These are phyloP conservation scores for Agapostemon virescens DNA, from an alignment of 2,888 invertebrate genomes.

Conservation along the genomic window DNA sequence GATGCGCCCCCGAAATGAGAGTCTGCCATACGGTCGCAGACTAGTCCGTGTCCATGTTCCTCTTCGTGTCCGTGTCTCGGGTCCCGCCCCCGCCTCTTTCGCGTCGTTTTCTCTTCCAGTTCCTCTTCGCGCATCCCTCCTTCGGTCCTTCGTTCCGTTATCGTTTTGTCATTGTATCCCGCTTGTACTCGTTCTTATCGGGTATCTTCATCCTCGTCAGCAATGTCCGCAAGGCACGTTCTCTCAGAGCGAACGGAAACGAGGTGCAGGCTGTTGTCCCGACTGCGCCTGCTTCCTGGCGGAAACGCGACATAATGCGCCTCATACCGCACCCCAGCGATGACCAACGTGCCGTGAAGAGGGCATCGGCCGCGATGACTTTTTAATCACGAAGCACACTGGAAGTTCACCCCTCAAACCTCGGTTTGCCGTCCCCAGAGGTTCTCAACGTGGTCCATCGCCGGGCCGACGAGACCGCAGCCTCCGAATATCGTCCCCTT, in stretches of 20 bases:
- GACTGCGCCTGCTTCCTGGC: conserved; percentile 68
- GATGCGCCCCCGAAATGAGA: conserved; percentile 65
- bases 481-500: background rate
- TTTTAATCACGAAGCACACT: conserved; percentile 68
- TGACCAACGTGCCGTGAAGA: conserved; percentile 69
- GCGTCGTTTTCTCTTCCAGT: conserved; percentile 19
- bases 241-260: conserved; percentile 60
- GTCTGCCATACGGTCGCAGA: conserved; percentile 61
- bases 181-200: conserved; percentile 10
- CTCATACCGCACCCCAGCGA: conserved; percentile 68
- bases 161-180: conserved; percentile 21
- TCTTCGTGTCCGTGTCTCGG: conserved; percentile 6
- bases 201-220: conserved; percentile 41
- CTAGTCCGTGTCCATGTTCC: conserved; percentile 58
- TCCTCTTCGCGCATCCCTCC: conserved; percentile 15
- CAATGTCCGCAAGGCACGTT: conserved; percentile 57
- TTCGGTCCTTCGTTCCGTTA: conserved; percentile 16
- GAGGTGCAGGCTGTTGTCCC: conserved; percentile 62
- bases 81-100: conserved; percentile 4
- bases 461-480: background rate
- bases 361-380: conserved; percentile 68
- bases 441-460: conserved; percentile 54
- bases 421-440: conserved; percentile 44
- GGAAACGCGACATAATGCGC: conserved; percentile 68
- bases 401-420: conserved; percentile 62